A percentile compares a stretch with the other conserved stretches of the same genome.
Conservation (phyloP, 1,140 invertebrate species). For the Heterodera carotae region DNA sequence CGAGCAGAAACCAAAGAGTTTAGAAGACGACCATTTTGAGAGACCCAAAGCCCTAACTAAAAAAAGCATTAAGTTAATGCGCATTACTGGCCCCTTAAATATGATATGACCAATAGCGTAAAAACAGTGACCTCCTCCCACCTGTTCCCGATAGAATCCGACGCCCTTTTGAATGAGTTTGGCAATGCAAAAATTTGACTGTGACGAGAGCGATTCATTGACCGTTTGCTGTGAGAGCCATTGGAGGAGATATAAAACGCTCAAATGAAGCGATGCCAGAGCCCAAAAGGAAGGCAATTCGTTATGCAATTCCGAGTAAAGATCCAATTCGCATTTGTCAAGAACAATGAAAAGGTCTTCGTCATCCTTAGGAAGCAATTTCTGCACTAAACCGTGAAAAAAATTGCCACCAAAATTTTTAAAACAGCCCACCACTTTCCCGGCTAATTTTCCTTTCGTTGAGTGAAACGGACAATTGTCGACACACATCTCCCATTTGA, state of each 20-base stretch:
- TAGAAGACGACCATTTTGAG: slow-evolving; percentile 3
- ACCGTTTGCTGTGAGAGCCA: neutral
- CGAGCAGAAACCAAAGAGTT: neutral
- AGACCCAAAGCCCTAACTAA: slow-evolving; percentile 36
- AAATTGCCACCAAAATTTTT: neutral
- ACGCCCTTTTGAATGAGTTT: slow-evolving; percentile 39
- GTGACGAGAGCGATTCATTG: neutral
- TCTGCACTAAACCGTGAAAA: neutral
- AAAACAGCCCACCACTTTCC: neutral
- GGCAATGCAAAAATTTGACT: slow-evolving; percentile 26
- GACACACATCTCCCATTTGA: slow-evolving; percentile 21
- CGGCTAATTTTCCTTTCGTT: neutral
- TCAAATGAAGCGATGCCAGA: slow-evolving; percentile 30
- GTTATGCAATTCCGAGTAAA: neutral
- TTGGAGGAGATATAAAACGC: slow-evolving; percentile 32
- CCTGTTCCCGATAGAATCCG: slow-evolving; percentile 50
- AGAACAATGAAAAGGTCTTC: slow-evolving; percentile 4
- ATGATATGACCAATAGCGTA: neutral
- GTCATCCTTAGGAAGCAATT: neutral
- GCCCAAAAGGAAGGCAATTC: neutral
- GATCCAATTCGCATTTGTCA: neutral
- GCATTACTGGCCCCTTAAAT: too few relatives aligned
- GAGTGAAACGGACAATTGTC: neutral
- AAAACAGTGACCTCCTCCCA: slow-evolving; percentile 15
- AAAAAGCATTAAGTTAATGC: slow-evolving; percentile 10